Evolutionary conservation across 2,113 vertebrate species (phyloP).

Genomic region (Lophius piscatorius): DNA sequence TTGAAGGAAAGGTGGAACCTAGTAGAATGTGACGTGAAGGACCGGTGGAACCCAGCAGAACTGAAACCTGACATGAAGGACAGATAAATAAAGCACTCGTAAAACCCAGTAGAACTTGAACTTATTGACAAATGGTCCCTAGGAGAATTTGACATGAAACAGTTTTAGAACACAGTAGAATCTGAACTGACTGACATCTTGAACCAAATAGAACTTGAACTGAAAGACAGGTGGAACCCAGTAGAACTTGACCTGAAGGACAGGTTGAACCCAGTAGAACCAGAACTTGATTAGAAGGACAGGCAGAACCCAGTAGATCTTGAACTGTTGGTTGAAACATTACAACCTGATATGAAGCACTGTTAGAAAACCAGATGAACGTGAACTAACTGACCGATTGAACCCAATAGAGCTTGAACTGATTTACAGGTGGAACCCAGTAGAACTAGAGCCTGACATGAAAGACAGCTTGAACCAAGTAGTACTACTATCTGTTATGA

Average conservation of each 20-base stretch:
- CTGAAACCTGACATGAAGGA: background rate
- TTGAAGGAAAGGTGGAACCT: too few relatives aligned
- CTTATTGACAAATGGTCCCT: background rate
- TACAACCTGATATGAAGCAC: background rate
- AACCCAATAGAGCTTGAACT: conserved; percentile 12
- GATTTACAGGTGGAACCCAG: background rate
- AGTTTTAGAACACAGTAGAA: conserved; percentile 3
- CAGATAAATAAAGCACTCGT: too few relatives aligned
- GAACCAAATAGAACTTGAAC: conserved; percentile 1
- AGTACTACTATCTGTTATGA: background rate
- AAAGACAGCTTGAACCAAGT: too few relatives aligned
- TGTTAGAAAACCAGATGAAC: background rate
- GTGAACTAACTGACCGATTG: background rate
- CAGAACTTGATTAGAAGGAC: too few relatives aligned
- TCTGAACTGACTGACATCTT: background rate
- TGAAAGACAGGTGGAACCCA: background rate
- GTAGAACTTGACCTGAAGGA: background rate
- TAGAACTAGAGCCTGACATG: background rate
- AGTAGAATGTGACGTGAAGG: too few relatives aligned
- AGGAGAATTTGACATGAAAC: background rate
- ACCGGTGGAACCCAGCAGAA: background rate
- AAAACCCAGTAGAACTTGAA: background rate
- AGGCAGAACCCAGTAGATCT: background rate
- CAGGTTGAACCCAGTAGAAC: conserved; percentile 5
- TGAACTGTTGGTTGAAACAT: too few relatives aligned